Conservation (phyloP, 2,888 invertebrate genomes). For the Argyra leucocephala region DNA sequence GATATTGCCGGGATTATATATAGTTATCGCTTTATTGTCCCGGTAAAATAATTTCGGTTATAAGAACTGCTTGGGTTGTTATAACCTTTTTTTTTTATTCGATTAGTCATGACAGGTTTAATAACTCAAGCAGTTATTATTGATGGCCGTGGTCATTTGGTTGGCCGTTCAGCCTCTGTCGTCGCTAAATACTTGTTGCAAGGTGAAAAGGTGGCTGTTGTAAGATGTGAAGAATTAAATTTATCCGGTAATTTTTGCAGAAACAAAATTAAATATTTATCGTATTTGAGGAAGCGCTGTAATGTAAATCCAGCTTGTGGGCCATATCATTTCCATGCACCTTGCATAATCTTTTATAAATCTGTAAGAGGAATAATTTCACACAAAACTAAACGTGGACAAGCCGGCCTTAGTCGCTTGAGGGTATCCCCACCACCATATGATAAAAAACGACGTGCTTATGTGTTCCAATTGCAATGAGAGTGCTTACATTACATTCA, state of each 20-base stretch:
- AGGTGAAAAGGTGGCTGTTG: conserved; percentile 91
- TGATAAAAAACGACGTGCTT: conserved; percentile 91
- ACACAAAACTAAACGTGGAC: conserved; percentile 94
- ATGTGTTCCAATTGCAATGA: conserved; percentile 91
- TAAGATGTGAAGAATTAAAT: conserved; percentile 91
- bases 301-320: conserved; percentile 94
- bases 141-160: conserved; percentile 96
- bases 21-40: too few species aligned
- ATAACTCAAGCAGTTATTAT: conserved; percentile 79
- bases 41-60: too few species aligned
- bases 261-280: conserved; percentile 85
- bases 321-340: conserved; percentile 92
- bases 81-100: conserved; percentile 57
- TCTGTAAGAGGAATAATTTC: conserved; percentile 97
- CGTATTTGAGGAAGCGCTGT: conserved; percentile 86
- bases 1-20: too few species aligned
- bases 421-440: conserved; percentile 93
- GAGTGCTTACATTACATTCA: conserved; percentile 88
- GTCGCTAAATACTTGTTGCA: conserved; percentile 91
- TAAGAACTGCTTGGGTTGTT: too few species aligned
- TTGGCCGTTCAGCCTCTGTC: conserved; percentile 91
- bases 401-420: conserved; percentile 79
- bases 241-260: conserved; percentile 93
- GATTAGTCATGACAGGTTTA: too few species aligned
- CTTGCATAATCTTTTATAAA: conserved; percentile 87